Conservation (phyloP, 2,113 vertebrate species). For the Sylvietta virens region DNA sequence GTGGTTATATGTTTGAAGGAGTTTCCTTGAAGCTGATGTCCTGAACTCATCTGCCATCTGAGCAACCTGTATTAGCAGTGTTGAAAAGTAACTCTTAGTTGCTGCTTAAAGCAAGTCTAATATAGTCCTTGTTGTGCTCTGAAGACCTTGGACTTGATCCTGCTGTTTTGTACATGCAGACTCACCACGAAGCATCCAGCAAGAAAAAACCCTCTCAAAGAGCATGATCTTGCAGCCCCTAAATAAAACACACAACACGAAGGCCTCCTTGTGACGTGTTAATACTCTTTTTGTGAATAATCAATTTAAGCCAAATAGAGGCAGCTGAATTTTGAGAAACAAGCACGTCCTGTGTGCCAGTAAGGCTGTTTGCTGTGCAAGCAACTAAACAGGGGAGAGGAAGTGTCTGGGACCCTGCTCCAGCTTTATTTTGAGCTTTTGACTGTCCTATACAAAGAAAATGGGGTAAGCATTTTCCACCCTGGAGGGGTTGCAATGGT, state of each 20-base stretch:
- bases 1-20: not conserved
- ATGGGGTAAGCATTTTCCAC: not conserved
- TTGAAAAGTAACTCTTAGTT: not conserved
- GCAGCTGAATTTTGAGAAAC: not conserved
- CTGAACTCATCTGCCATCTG: constrained; percentile 1
- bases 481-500: not conserved
- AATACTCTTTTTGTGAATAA: not conserved
- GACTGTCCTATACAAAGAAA: not conserved
- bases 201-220: not conserved
- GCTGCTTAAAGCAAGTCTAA: not conserved
- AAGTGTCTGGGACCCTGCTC: not conserved
- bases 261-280: not conserved
- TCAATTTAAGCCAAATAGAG: not conserved
- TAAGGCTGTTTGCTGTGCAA: not conserved
- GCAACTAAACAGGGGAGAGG: not conserved
- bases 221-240: not conserved
- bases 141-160: not conserved
- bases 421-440: not conserved
- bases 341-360: not conserved
- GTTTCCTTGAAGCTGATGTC: constrained; percentile 5
- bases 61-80: not conserved
- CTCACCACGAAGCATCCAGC: not conserved
- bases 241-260: not conserved
- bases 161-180: not conserved
- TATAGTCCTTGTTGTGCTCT: not conserved